These are phyloP conservation scores for Leptosomus discolor DNA, from an alignment of 2,113 vertebrate genomes.

Conservation along the genomic window DNA sequence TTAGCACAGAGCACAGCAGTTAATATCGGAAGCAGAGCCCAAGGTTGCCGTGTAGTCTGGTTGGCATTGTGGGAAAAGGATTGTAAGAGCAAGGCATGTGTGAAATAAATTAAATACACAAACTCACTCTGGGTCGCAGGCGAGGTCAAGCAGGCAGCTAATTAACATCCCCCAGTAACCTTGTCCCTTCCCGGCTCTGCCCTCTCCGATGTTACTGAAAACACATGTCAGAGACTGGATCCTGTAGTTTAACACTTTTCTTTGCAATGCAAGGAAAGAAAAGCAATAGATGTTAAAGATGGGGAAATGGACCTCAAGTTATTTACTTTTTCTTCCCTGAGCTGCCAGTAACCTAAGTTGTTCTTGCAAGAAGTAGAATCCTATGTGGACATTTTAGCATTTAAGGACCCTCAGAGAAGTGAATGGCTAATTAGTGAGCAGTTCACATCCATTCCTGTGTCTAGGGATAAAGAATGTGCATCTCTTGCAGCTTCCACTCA, in stretches of 20 bases:
- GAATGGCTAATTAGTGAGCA: background rate
- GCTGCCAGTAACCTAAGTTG: background rate
- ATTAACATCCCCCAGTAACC: background rate
- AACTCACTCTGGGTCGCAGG: rapidly evolving
- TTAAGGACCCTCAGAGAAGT: background rate
- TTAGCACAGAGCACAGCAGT: background rate
- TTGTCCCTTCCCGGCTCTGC: background rate
- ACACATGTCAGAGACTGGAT: background rate
- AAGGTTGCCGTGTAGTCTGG: background rate
- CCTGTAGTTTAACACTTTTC: background rate
- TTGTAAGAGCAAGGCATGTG: background rate
- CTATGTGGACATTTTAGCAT: background rate
- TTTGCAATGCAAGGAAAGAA: background rate
- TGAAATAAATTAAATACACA: background rate
- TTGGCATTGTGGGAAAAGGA: background rate
- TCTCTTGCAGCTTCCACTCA: background rate
- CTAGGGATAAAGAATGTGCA: background rate
- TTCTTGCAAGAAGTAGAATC: background rate
- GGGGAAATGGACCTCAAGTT: background rate
- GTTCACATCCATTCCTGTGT: background rate
- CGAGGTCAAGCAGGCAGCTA: background rate
- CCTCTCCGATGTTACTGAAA: background rate
- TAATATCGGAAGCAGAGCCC: background rate
- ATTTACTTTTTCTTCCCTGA: background rate
- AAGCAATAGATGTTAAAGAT: background rate